Percentiles rank a stretch among this genome's conserved stretches.
phyloP scores from a whole-genome alignment of 2,113 vertebrate species.

The Vulpes vulpes region DNA sequence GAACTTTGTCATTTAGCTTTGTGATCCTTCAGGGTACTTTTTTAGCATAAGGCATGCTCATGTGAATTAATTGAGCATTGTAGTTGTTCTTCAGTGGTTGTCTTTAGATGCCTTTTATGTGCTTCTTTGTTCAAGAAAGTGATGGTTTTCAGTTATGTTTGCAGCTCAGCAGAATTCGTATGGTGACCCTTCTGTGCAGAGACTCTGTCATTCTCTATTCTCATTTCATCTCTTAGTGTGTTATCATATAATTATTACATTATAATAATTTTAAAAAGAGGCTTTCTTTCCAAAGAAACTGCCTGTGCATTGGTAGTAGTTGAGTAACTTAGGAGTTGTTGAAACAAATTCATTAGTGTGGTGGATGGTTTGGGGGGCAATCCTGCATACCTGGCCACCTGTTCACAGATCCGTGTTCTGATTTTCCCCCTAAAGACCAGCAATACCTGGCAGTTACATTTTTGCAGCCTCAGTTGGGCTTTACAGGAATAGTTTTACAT shows the following conservation, averaged over 20 bases:
- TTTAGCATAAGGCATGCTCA: fast-evolving
- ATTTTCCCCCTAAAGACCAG: background rate
- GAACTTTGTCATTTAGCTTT: background rate
- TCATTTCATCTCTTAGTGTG: background rate
- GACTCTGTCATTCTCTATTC: background rate
- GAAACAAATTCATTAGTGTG: background rate
- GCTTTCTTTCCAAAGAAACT: background rate
- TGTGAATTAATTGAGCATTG: background rate
- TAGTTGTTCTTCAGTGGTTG: background rate
- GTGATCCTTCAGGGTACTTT: background rate
- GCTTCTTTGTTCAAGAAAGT: background rate
- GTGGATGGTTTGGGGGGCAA: background rate
- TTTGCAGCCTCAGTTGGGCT: background rate
- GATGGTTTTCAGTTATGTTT: background rate
- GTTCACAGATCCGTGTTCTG: background rate
- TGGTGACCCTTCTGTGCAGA: background rate
- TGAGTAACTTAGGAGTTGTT: background rate
- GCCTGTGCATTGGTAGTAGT: background rate
- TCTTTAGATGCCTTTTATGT: background rate
- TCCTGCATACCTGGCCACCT: background rate
- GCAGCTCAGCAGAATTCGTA: background rate
- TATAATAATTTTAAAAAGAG: background rate
- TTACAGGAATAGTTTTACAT: background rate
- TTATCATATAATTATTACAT: slow-evolving; percentile 1
- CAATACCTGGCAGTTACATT: background rate